Percentiles rank a stretch among this genome's conserved stretches.
phyloP scores from a whole-genome alignment of 2,888 invertebrate genomes.

The Gibbula magus region DNA sequence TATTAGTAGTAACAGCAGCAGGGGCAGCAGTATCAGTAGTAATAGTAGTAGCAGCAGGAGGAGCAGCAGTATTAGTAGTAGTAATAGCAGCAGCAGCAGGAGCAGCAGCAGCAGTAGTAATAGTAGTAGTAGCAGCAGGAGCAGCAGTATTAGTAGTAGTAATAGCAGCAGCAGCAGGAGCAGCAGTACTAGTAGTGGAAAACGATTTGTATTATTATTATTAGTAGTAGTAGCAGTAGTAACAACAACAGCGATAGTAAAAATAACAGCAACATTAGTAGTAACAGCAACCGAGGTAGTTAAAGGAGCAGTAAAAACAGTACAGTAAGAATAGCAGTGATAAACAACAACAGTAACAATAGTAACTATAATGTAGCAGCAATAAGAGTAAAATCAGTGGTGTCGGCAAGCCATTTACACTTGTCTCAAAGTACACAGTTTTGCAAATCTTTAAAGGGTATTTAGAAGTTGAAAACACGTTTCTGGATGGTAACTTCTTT shows the following conservation, averaged over 20 bases:
- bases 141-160: not conserved
- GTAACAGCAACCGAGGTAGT: not conserved
- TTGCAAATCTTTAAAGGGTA: no score
- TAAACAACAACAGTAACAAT: not conserved
- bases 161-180: not conserved
- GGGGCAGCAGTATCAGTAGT: not conserved
- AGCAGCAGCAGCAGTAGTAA: not conserved
- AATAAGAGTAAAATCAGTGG: not conserved
- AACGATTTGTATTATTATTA: not conserved
- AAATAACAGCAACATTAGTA: not conserved
- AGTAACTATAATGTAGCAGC: not conserved
- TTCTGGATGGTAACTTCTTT: no score
- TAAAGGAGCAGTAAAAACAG: not conserved
- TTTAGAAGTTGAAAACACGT: no score
- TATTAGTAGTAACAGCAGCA: slow-evolving; percentile 17
- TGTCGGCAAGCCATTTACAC: no score
- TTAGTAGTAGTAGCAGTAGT: not conserved
- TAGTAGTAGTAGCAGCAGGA: not conserved
- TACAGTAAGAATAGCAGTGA: not conserved
- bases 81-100: slow-evolving; percentile 12
- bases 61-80: slow-evolving; percentile 23
- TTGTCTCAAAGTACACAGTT: no score
- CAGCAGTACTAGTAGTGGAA: not conserved
- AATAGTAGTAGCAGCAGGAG: slow-evolving; percentile 15
- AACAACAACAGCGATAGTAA: not conserved